Base-by-base conservation (phyloP, 2,797 vertebrate genomes). In the Syngnathus rostellatus region DNA sequence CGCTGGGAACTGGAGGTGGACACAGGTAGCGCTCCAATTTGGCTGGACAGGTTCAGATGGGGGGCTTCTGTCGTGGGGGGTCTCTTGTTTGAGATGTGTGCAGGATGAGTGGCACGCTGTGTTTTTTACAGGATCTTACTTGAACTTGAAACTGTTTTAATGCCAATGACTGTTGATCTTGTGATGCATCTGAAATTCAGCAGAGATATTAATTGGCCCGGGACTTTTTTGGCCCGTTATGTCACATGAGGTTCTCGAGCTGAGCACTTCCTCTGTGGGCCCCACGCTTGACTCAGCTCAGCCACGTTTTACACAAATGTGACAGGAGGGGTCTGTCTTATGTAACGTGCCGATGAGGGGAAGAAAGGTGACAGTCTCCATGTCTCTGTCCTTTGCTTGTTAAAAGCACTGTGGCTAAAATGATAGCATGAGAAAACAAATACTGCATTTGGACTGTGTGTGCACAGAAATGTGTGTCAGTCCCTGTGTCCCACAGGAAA, bases 1-100 rank as follows among this genome's bases (percentile, higher is more conserved):
- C 68, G 82, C 78, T 64, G 77, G 46, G 38, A 73, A 62, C 73
- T 60, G 59, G 74, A 85, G 76, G 74, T 85, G 85, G 82, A 89
- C 88, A 90, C 94, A 97, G 95, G 95, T 96, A 96, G 89, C 82
- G 89, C 89, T 83, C 68, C 19, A 14, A 16, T n/a, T 14, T 54
- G 63, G 10, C 17, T 31, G n/a, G n/a, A 23, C 40, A 25, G 41
- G 19, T 55, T 38, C 39, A 71, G 70, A 68, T 74, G 69, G 48
- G 58, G 62, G 68, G 69, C 74, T 51, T 17, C 43, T 16, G 14
- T 37, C 10, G 31, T 37, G 12, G 25, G 11, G 6, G 16, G 23
- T 14, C 23, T n/a, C 6, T 25, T 23, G n/a, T 62, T 48, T 25
- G 23, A 12, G 3, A 14, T 8, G 40, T 38, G 31, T 19, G 31